These are phyloP conservation scores for Aphrophora alni DNA, from an alignment of 2,888 invertebrate genomes.

Conservation along the genomic window DNA sequence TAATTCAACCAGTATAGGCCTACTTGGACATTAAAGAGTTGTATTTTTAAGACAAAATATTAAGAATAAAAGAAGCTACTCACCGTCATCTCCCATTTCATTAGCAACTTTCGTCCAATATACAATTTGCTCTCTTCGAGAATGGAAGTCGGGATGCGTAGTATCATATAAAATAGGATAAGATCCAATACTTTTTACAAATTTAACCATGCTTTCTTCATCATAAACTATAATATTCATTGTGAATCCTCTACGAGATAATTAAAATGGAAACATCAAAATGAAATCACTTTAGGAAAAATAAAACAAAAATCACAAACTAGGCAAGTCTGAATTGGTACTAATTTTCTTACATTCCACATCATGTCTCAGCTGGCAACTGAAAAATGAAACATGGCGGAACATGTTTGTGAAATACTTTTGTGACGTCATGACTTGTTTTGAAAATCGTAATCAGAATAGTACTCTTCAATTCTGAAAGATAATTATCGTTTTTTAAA, in stretches of 20 bases:
- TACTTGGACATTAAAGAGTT: too few relatives aligned
- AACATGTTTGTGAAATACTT: not conserved
- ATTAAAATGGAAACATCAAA: too few relatives aligned
- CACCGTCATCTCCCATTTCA: not conserved
- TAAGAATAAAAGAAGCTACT: too few relatives aligned
- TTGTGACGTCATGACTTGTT: not conserved
- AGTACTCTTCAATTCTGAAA: too few relatives aligned
- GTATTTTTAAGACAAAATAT: too few relatives aligned
- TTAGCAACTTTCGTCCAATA: not conserved
- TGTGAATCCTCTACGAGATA: not conserved
- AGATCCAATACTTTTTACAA: not conserved
- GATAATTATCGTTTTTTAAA: too few relatives aligned
- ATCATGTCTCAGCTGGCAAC: not conserved
- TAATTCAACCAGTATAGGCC: too few relatives aligned
- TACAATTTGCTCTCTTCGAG: not conserved
- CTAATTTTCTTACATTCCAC: not conserved
- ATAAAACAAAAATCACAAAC: not conserved
- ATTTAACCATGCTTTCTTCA: not conserved
- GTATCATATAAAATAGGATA: not conserved
- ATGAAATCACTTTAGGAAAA: too few relatives aligned
- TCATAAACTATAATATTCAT: not conserved
- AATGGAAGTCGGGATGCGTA: not conserved
- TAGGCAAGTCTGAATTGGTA: not conserved
- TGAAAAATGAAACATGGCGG: not conserved
- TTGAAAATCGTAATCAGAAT: too few relatives aligned